Evolutionary conservation across 2,888 invertebrate genomes (phyloP), one percentile per base, ranked within the genome.

Genomic region (Drosophila anomalata): DNA sequence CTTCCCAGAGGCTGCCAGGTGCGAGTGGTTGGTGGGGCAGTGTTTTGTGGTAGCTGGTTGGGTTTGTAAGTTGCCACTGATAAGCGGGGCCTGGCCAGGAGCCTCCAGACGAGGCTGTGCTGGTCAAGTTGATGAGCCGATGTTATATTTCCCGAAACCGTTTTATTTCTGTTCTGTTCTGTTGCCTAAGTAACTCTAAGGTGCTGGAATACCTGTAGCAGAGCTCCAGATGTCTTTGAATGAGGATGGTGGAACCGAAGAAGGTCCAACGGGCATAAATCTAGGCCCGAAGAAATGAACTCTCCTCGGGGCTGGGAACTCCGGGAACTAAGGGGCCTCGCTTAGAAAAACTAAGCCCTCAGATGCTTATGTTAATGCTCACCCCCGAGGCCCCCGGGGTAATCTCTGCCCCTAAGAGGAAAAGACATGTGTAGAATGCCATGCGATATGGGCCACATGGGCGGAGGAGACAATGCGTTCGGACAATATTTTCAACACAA

Each of bases 401-500:
- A 53, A 53, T 41, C 41, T 4, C 3, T 36, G 20, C 72, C 62
- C 62, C 65, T 66, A 51, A 57, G 57, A 52, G 42, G 58, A 44
- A 17, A 41, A 67, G 54, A 48, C 50, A 44, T 47, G 55, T 79
- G 75, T 78, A 58, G 77, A 70, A 78, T 74, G 78, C 85, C 73
- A 79, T 68, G 44, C 68, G 85, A 82, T 82, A 85, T 80, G 78
- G 58, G 50, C 50, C 52, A 42, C 61, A 78, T 76, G 44, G 78
- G 68, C 66, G 65, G 61, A 65, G 83, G 76, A 73, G 67, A 82
- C 82, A 84, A 82, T 79, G 77, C 71, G 58, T 59, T 74, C 53
- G 73, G 68, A 76, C 79, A 84, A 82, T 84, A 87, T 84, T 84
- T 79, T 87, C 74, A 76, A 87, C 85, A 87, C 87, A 87, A 82